phyloP scores from a whole-genome alignment of 2,113 vertebrate genomes.

The Thinocorus orbignyianus region DNA sequence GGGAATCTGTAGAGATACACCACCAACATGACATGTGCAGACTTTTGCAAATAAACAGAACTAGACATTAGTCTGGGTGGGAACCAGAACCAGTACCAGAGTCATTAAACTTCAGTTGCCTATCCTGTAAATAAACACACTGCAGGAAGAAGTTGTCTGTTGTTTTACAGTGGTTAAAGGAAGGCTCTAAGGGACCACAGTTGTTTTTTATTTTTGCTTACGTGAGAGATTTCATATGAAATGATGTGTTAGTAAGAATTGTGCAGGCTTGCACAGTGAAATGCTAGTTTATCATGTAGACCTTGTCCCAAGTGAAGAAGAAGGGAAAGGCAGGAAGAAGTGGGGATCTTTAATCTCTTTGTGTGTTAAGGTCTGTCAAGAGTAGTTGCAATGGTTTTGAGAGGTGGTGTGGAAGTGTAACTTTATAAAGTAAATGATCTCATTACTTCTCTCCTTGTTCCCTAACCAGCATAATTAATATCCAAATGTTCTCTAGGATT shows the following conservation, averaged over 20 bases:
- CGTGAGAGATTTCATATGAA: neutral
- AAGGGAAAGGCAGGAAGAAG: neutral
- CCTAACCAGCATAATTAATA: slow-evolving; percentile 43
- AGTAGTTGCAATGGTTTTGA: neutral
- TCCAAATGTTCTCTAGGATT: slow-evolving; percentile 9
- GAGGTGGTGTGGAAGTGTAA: neutral
- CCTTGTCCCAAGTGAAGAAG: neutral
- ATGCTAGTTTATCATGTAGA: neutral
- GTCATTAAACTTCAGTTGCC: neutral
- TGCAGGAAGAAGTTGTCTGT: neutral
- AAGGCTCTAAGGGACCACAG: neutral
- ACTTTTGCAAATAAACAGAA: neutral
- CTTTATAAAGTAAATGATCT: slow-evolving; percentile 12
- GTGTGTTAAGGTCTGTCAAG: neutral
- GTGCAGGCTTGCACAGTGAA: neutral
- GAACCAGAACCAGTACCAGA: neutral
- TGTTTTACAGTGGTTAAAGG: neutral
- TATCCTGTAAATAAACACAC: neutral
- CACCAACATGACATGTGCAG: neutral
- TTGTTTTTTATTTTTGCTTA: neutral
- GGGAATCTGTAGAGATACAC: neutral
- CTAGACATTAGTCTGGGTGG: neutral
- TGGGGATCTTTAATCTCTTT: neutral
- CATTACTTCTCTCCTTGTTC: slow-evolving; percentile 7
- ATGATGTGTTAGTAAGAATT: neutral